phyloP scores from a whole-genome alignment of 2,797 vertebrate species.

The Argyrosomus regius region DNA sequence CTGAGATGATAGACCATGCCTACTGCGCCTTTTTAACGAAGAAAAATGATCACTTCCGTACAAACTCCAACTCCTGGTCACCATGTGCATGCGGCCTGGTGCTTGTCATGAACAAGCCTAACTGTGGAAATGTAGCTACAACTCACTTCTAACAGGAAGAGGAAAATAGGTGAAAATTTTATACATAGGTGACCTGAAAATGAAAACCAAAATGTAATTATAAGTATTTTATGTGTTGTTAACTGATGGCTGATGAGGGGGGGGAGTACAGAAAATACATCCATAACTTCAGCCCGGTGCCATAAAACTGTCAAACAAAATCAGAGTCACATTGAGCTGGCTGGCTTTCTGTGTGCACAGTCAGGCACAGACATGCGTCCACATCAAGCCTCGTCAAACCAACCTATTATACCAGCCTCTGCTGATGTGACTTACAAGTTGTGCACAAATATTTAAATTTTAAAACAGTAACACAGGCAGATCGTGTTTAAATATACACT shows the following conservation, averaged over 20 bases:
- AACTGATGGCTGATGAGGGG: constrained; percentile 85
- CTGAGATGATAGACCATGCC: constrained; percentile 12
- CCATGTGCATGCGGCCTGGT: constrained; percentile 47
- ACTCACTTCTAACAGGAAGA: constrained; percentile 85
- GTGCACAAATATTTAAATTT: not conserved
- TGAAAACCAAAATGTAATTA: constrained; percentile 87
- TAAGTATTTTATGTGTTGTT: constrained; percentile 89
- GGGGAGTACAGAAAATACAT: constrained; percentile 85
- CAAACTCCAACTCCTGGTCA: constrained; percentile 50
- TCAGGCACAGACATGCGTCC: constrained; percentile 48
- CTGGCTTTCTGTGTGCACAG: constrained; percentile 72
- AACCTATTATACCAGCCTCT: constrained; percentile 24
- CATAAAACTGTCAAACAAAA: constrained; percentile 89
- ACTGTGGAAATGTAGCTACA: constrained; percentile 77
- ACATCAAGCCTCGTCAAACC: constrained; percentile 62
- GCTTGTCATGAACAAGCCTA: constrained; percentile 70
- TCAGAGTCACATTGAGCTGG: constrained; percentile 82
- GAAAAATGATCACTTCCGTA: constrained; percentile 41
- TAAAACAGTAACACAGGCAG: not conserved
- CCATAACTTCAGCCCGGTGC: constrained; percentile 82
- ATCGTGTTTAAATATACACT: not conserved
- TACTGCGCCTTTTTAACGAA: constrained; percentile 23
- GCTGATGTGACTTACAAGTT: constrained; percentile 22
- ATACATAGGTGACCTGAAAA: constrained; percentile 86
- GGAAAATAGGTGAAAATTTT: constrained; percentile 89